phyloP scores from a whole-genome alignment of 2,888 invertebrate species.

The Pycnomerus fuliginosus region DNA sequence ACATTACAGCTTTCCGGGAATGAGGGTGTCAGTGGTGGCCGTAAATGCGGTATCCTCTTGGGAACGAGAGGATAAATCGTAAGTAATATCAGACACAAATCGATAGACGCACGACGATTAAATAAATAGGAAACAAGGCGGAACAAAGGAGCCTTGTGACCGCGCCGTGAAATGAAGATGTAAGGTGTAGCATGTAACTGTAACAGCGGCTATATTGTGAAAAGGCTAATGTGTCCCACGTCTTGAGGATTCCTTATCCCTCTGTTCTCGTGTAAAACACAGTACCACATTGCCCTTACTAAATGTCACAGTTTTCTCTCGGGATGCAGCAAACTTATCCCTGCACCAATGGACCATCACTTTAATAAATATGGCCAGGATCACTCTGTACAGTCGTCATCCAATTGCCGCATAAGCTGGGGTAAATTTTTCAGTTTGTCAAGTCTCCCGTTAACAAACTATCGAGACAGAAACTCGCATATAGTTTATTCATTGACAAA shows the following conservation, averaged over 20 bases:
- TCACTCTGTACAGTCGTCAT: not conserved
- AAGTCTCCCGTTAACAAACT: no score
- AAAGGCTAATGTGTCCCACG: slow-evolving; percentile 29
- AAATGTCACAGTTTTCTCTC: slow-evolving; percentile 24
- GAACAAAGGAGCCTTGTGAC: slow-evolving; percentile 12
- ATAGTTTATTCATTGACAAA: no score
- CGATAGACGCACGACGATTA: slow-evolving; percentile 20
- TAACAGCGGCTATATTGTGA: slow-evolving; percentile 26
- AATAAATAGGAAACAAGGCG: slow-evolving; percentile 22
- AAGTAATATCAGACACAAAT: slow-evolving; percentile 24
- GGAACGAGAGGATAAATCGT: slow-evolving; percentile 18
- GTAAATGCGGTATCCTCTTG: slow-evolving; percentile 10
- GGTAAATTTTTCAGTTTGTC: no score
- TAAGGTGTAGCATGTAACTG: slow-evolving; percentile 24
- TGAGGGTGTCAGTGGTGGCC: slow-evolving; percentile 13
- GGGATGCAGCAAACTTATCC: slow-evolving; percentile 25
- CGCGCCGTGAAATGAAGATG: slow-evolving; percentile 24
- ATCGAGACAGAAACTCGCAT: no score
- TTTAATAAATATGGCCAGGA: slow-evolving; percentile 21
- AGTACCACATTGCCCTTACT: slow-evolving; percentile 26
- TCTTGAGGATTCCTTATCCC: slow-evolving; percentile 27
- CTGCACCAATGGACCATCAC: slow-evolving; percentile 22
- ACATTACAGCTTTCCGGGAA: slow-evolving; percentile 14
- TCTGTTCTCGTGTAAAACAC: slow-evolving; percentile 27
- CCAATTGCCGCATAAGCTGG: no score